These are phyloP conservation scores for Drosophila fungiperda DNA, from an alignment of 2,888 invertebrate species.

Conservation along the genomic window DNA sequence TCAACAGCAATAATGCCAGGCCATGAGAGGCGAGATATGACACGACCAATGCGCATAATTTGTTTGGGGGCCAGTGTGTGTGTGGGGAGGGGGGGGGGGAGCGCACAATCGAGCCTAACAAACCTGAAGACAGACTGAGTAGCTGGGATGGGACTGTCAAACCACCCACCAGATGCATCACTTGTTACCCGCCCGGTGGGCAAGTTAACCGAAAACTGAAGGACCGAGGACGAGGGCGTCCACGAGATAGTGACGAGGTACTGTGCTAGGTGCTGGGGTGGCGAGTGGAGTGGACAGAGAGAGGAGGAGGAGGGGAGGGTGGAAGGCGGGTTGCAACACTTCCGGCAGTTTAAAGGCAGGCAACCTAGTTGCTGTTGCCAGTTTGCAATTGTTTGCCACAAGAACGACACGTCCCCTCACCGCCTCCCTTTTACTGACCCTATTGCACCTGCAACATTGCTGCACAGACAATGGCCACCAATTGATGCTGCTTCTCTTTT, in stretches of 20 bases:
- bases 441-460: constrained; percentile 44
- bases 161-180: constrained; percentile 14
- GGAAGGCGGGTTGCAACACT: constrained; percentile 42
- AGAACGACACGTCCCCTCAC: constrained; percentile 37
- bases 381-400: constrained; percentile 68
- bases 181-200: constrained; percentile 25
- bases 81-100: neutral
- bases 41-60: constrained; percentile 48
- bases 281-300: neutral
- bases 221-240: neutral
- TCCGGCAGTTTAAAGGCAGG: constrained; percentile 67
- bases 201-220: constrained; percentile 33
- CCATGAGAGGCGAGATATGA: constrained; percentile 66
- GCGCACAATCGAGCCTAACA: constrained; percentile 68
- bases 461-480: constrained; percentile 73
- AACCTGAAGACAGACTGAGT: constrained; percentile 56
- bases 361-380: constrained; percentile 37
- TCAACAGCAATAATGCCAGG: constrained; percentile 34
- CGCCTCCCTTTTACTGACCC: constrained; percentile 14
- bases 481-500: constrained; percentile 53
- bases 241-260: neutral
- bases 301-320: neutral
- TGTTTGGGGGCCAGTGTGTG: neutral
- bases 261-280: neutral
- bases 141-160: neutral